A percentile compares a stretch with the other conserved stretches of the same genome.
Evolutionary conservation across 2,113 vertebrate genomes (phyloP).

Genomic region (Aleadryas rufinucha): DNA sequence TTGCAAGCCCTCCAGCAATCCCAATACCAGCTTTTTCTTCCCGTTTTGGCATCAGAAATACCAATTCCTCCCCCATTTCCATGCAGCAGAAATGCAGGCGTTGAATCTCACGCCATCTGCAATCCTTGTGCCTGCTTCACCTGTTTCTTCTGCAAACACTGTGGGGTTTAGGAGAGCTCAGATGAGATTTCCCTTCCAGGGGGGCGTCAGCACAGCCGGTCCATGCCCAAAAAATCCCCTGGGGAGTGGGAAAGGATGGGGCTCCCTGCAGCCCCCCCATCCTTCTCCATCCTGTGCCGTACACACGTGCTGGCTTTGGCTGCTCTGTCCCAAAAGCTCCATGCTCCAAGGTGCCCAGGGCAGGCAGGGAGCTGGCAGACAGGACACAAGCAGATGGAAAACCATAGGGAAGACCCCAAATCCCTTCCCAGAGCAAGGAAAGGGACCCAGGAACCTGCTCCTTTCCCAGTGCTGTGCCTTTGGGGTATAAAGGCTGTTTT

Average conservation of each 20-base stretch:
- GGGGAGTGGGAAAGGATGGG: neutral
- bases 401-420: neutral
- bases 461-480: rapidly evolving
- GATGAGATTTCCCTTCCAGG: neutral
- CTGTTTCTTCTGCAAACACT: neutral
- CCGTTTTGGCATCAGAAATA: neutral
- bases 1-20: neutral
- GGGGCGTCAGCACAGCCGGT: neutral
- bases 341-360: rapidly evolving
- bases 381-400: neutral
- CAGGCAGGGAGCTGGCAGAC: neutral
- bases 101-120: neutral
- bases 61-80: neutral
- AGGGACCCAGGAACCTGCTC: neutral
- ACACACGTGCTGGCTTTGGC: neutral
- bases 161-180: neutral
- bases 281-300: neutral
- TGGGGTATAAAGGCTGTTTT: neutral
- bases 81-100: neutral
- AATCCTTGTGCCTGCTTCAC: neutral
- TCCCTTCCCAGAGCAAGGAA: neutral
- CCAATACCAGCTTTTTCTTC: neutral
- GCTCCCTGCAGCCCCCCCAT: neutral
- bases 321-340: neutral
- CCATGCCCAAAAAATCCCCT: neutral